These are phyloP conservation scores for Arctopsyche grandis DNA, from an alignment of 1,140 invertebrate species.

Conservation along the genomic window DNA sequence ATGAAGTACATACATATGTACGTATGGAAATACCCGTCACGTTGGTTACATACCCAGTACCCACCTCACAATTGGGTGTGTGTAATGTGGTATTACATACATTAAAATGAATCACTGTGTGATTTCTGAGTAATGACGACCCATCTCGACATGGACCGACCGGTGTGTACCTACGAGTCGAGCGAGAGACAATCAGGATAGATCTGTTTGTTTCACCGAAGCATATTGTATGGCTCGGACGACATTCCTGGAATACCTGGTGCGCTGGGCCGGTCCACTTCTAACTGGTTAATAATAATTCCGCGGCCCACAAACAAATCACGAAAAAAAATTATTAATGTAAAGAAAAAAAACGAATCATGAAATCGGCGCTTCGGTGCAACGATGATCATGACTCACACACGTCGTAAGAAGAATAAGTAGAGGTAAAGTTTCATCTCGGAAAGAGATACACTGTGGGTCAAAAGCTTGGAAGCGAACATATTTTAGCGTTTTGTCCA, in stretches of 20 bases:
- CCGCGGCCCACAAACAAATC: slow-evolving; percentile 18
- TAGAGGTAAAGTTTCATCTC: neutral
- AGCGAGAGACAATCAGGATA: slow-evolving; percentile 17
- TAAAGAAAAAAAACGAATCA: neutral
- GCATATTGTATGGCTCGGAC: slow-evolving; percentile 39
- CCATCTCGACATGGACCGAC: neutral
- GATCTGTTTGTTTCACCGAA: slow-evolving; percentile 36
- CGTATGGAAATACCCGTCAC: slow-evolving; percentile 13
- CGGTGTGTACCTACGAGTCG: neutral
- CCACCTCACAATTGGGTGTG: neutral
- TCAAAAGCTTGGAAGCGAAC: no score
- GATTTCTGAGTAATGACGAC: slow-evolving; percentile 1
- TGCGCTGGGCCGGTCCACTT: slow-evolving; percentile 36
- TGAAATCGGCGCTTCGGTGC: slow-evolving; percentile 25
- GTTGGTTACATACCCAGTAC: neutral
- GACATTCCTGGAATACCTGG: slow-evolving; percentile 46
- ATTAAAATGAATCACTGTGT: slow-evolving; percentile 24
- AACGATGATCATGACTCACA: slow-evolving; percentile 27
- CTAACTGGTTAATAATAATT: slow-evolving; percentile 48
- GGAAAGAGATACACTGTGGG: no score
- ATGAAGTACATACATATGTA: neutral
- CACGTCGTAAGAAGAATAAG: neutral
- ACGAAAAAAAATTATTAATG: slow-evolving; percentile 11
- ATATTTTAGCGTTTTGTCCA: no score
- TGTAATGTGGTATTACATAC: neutral